Base-by-base conservation (phyloP, 2,888 invertebrate genomes). In the Leptothorax acervorum region DNA sequence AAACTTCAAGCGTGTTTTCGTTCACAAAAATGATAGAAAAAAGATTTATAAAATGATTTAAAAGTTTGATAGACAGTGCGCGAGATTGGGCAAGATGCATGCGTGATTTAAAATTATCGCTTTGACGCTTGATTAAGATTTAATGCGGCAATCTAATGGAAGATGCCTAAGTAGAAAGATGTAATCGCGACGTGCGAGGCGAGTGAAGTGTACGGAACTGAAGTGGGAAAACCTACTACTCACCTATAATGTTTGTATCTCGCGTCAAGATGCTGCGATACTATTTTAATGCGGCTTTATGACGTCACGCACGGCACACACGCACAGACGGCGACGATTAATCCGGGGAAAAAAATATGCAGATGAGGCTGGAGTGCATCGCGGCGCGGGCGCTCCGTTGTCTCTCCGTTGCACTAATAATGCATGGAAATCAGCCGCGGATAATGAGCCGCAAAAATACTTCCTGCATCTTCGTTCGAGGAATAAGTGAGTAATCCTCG, bases 181-280 rank as follows among this genome's bases (percentile, higher is more conserved):
- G 28, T 60, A 51, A 81, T 60, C 71, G 48, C 28, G 57, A 35
- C 35, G 35, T 35, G 35, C 6, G 35, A 45, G 23, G 11, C 15
- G 31, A 48, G 57, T 39, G 18, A 48, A 70, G 57, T 15, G 42
- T 55, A 79, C n/a, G 6, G 57, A 79, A 48, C 71, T 57, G 12
- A 79, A 51, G 51, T 62, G 79, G 79, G 23, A 81, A 81, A 81
- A 81, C 79, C 79, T 81, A 81, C 73, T 71, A 81, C 28, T 73
- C 79, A 81, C 55, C 57, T 31, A 15, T 55, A 60, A 48, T 62
- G 48, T 73, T 81, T 81, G 42, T 76, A 60, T 62, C 73, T 18
- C 23, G 28, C 35, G 15, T 66, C 66, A 35, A 71, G 73, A 81
- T 73, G 35, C 28, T 39, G 60, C 79, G 73, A 60, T 81, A 81